A percentile compares a stretch with the other conserved stretches of the same genome.
These are phyloP conservation scores for Parauchenoglanis ngamensis DNA, from an alignment of 2,797 vertebrate species.

Conservation along the genomic window DNA sequence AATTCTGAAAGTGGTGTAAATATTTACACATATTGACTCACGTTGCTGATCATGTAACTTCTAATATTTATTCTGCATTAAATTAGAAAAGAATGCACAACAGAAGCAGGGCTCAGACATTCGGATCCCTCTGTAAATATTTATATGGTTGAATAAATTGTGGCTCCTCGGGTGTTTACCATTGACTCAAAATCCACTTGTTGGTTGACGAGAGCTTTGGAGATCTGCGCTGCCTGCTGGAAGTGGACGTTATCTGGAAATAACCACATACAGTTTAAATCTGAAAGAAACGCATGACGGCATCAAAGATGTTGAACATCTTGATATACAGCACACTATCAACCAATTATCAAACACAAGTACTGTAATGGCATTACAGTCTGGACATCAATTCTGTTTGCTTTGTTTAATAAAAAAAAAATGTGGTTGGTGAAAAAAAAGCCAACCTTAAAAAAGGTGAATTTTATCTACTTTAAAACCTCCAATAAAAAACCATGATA, in stretches of 20 bases:
- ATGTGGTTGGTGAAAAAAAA: too few species aligned
- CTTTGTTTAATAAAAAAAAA: neutral
- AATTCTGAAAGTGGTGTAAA: neutral
- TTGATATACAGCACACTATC: neutral
- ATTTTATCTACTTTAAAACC: too few species aligned
- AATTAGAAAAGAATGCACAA: neutral
- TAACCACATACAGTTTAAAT: neutral
- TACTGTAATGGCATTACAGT: neutral
- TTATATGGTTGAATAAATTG: neutral
- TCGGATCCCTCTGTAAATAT: neutral
- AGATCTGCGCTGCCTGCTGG: slow-evolving; percentile 95
- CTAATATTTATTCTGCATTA: neutral
- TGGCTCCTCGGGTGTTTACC: slow-evolving; percentile 72
- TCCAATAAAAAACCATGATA: neutral
- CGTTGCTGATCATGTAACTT: neutral
- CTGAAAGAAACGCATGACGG: too few species aligned
- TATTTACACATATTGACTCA: too few species aligned
- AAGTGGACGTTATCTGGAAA: slow-evolving; percentile 95
- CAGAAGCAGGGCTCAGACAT: neutral
- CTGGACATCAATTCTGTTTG: neutral
- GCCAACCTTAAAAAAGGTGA: too few species aligned
- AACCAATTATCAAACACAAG: neutral
- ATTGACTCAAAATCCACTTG: slow-evolving; percentile 95
- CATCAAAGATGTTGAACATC: neutral
- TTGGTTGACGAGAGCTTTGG: slow-evolving; percentile 90